Percentiles rank a stretch among this genome's conserved stretches.
Evolutionary conservation across 1,140 invertebrate species (phyloP).

Genomic region (Euwallacea similis): DNA sequence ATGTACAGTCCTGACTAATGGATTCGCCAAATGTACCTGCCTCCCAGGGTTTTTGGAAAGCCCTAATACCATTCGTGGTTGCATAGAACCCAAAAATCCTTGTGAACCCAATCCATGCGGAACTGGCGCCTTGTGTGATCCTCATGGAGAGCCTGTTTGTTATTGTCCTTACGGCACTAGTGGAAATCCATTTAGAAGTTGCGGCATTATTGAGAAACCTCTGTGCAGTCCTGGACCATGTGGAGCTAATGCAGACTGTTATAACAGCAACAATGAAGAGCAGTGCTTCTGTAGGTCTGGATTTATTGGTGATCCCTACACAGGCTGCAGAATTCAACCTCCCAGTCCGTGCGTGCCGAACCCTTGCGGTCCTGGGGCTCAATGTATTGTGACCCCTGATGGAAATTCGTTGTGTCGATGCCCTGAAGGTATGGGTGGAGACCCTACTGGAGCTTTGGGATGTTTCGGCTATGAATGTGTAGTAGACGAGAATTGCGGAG

Average conservation of each 20-base stretch:
- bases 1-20: conserved; percentile 77
- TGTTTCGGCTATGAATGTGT: conserved; percentile 77
- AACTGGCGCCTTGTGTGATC: conserved; percentile 75
- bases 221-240: conserved; percentile 78
- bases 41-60: conserved; percentile 80
- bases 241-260: conserved; percentile 79
- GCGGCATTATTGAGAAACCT: conserved; percentile 60
- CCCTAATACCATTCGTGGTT: conserved; percentile 84
- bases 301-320: conserved; percentile 72
- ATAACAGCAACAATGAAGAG: conserved; percentile 70
- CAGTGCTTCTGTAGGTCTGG: conserved; percentile 78
- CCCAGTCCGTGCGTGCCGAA: conserved; percentile 70
- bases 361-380: conserved; percentile 76
- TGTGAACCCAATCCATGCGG: conserved; percentile 84
- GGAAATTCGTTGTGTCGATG: conserved; percentile 75
- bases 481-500: conserved; percentile 72
- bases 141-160: conserved; percentile 73
- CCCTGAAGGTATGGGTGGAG: conserved; percentile 72
- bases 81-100: conserved; percentile 72
- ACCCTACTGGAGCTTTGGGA: conserved; percentile 70
- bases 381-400: conserved; percentile 67
- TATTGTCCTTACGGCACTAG: conserved; percentile 74
- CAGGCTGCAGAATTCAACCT: conserved; percentile 63
- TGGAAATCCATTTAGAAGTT: conserved; percentile 78
- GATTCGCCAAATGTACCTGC: conserved; percentile 86